Evolutionary conservation across 2,888 invertebrate genomes (phyloP), one percentile per base, ranked within the genome.

Genomic region (Meloe dianella): DNA sequence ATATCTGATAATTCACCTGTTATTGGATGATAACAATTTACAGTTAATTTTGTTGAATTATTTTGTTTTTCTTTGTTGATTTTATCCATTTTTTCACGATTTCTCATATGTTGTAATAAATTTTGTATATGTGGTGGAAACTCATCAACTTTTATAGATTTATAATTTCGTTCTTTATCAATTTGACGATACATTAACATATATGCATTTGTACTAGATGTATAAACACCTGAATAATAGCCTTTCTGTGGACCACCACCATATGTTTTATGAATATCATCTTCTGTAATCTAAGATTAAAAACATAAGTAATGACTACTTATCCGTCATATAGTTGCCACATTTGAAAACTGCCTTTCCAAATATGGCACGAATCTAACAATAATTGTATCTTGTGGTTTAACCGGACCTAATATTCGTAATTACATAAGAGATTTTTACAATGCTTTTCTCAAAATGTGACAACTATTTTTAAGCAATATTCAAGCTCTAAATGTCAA

Each of bases 111-210:
- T 58, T 88, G 84, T 74, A 92, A 83, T 61, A 93, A 82, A 29
- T 85, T 83, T 81, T 88, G 77, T 9, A 95, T 90, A 80, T 94
- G 93, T 47, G 86, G 85, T 0, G 95, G 95, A 76, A 95, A 92
- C 38, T 92, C 88, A n/a, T 88, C 87, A 0, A 85, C 84, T 56
- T 87, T 86, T 79, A 91, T 89, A 1, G 89, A 89, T n/a, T 85
- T 81, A 66, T 86, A 85, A 79, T 92, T 92, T 29, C 88, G 84
- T 58, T 86, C 85, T 58, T 86, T 83, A 81, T 92, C 90, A 57
- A 91, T 89, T 82, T 92, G 92, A 59, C 95, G 85, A 80, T 95
- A 96, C 92, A 95, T 94, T 65, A 96, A 85, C 95, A 95, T 95
- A 78, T 95, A 95, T 0, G 95, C 95, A 82, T 94, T 95, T 57